phyloP scores from a whole-genome alignment of 2,797 vertebrate species.

The Gymnodraco acuticeps region DNA sequence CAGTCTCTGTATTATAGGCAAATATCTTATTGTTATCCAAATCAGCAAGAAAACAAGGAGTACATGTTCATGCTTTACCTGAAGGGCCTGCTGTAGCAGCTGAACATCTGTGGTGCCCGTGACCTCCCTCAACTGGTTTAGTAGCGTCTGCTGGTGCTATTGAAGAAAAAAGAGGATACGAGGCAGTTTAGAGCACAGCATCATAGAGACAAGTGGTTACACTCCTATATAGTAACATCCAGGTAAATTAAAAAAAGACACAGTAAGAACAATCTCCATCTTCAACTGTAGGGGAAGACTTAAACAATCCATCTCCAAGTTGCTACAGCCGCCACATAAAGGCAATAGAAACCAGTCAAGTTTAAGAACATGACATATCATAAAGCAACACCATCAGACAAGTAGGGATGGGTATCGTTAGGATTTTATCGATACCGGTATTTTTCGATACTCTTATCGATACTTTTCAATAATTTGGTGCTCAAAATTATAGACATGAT shows the following conservation, averaged over 20 bases:
- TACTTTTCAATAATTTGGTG: too few relatives aligned
- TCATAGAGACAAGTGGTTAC: not conserved
- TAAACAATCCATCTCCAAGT: not conserved
- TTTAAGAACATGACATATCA: not conserved
- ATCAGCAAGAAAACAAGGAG: too few relatives aligned
- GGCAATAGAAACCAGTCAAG: slow-evolving; percentile 2
- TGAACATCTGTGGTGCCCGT: slow-evolving; percentile 97
- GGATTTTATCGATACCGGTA: too few relatives aligned
- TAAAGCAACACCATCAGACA: not conserved
- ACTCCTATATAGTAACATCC: not conserved
- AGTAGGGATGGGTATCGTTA: too few relatives aligned
- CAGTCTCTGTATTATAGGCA: too few relatives aligned
- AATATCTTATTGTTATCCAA: too few relatives aligned
- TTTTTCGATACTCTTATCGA: too few relatives aligned
- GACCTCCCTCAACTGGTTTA: slow-evolving; percentile 98
- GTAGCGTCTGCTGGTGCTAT: slow-evolving; percentile 96
- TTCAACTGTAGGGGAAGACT: not conserved
- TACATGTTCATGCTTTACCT: slow-evolving; percentile 83
- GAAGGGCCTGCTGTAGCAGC: slow-evolving; percentile 96
- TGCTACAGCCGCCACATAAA: slow-evolving; percentile 11
- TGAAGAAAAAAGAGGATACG: slow-evolving; percentile 15
- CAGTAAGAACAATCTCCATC: not conserved
- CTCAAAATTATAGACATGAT: too few relatives aligned
- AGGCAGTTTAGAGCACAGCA: slow-evolving; percentile 7
- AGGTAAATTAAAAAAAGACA: not conserved